Evolutionary conservation across 2,888 invertebrate species (phyloP).

Genomic region (Cyclophora albipunctata): DNA sequence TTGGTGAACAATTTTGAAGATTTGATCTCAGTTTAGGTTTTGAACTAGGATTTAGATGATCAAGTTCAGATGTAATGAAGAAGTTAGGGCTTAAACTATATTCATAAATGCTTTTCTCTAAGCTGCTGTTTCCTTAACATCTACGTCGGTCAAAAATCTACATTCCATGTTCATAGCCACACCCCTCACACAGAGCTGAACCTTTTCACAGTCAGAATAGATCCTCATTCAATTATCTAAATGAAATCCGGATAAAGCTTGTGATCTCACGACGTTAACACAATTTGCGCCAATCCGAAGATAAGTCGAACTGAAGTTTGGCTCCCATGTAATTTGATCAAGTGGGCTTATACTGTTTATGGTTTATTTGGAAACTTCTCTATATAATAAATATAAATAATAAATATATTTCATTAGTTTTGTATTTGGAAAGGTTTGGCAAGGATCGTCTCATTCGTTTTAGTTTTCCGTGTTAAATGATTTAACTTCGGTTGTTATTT

Average conservation of each 20-base stretch:
- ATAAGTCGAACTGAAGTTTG: conserved; percentile 39
- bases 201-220: conserved; percentile 65
- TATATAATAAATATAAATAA: background rate
- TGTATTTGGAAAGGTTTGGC: too few relatives aligned
- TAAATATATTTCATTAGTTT: background rate
- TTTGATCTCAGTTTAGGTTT: too few relatives aligned
- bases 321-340: conserved; percentile 33
- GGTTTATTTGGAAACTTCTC: conserved; percentile 12
- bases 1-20: too few relatives aligned
- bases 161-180: conserved; percentile 22
- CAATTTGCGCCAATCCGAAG: conserved; percentile 53
- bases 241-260: conserved; percentile 67
- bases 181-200: conserved; percentile 35
- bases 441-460: too few relatives aligned
- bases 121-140: too few relatives aligned
- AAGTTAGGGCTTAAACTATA: too few relatives aligned
- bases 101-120: too few relatives aligned
- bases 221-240: conserved; percentile 73
- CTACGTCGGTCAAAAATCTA: too few relatives aligned
- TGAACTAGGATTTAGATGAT: too few relatives aligned
- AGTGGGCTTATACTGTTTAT: conserved; percentile 16
- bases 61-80: too few relatives aligned
- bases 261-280: conserved; percentile 59
- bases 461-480: too few relatives aligned
- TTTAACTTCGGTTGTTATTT: too few relatives aligned